Percentiles rank a stretch among this genome's conserved stretches.
These are phyloP conservation scores for Falco biarmicus DNA, from an alignment of 2,797 vertebrate genomes.

Conservation along the genomic window DNA sequence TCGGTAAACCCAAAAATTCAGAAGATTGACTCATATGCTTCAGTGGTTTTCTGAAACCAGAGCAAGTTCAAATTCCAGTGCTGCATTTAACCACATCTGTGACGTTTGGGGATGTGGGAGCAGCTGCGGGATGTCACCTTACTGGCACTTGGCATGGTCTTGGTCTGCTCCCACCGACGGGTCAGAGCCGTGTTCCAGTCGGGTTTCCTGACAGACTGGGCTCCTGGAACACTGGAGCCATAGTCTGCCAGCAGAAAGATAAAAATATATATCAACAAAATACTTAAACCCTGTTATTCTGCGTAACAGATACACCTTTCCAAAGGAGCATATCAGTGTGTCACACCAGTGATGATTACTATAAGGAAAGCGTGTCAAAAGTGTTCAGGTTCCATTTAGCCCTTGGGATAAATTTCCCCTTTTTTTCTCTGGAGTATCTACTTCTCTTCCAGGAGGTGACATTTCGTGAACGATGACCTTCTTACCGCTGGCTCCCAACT, in stretches of 20 bases:
- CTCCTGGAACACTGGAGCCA: background rate
- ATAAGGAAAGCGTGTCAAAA: background rate
- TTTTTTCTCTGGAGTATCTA: background rate
- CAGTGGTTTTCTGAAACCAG: background rate
- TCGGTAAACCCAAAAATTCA: background rate
- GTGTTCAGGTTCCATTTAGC: background rate
- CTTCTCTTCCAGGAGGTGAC: background rate
- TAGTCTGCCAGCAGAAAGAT: background rate
- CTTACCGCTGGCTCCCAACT: rapidly evolving
- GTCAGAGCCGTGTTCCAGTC: background rate
- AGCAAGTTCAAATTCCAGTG: background rate
- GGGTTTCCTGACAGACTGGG: background rate
- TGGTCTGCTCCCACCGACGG: background rate
- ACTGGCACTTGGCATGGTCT: background rate
- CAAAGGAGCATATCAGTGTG: too few species aligned
- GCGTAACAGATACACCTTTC: background rate
- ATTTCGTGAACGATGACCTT: background rate
- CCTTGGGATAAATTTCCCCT: background rate
- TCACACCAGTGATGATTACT: background rate
- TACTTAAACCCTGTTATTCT: background rate
- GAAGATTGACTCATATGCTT: background rate
- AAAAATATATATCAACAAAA: too few species aligned
- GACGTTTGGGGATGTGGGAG: background rate
- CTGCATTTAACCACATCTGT: background rate
- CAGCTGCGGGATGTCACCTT: background rate